These are phyloP conservation scores for Gastracanthus pulcherrimus DNA, from an alignment of 2,888 invertebrate species.

Conservation along the genomic window DNA sequence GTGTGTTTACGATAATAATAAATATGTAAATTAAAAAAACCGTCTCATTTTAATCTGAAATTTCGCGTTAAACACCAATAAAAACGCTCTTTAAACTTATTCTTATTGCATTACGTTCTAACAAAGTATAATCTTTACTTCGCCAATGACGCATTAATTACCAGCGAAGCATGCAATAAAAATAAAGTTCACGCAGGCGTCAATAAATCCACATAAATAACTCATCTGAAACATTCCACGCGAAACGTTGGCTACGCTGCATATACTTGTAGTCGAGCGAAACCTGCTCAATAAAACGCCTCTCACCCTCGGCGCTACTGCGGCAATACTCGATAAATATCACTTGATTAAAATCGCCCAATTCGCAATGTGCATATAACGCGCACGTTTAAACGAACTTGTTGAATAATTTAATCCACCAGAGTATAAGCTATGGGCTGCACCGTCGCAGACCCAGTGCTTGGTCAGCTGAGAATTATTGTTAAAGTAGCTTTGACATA, in stretches of 20 bases:
- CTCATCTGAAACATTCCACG: background rate
- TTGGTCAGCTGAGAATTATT: background rate
- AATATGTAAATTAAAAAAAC: background rate
- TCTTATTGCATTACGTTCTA: background rate
- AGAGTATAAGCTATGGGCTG: background rate
- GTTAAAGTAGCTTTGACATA: too few species aligned
- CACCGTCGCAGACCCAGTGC: background rate
- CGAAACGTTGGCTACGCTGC: too few species aligned
- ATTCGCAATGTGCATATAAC: background rate
- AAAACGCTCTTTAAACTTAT: background rate
- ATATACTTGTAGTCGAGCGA: too few species aligned
- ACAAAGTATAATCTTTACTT: background rate
- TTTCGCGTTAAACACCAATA: background rate
- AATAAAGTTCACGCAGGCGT: background rate
- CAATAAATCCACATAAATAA: background rate
- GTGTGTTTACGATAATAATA: background rate
- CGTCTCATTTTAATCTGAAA: background rate
- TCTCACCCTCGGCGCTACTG: too few species aligned
- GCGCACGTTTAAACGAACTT: background rate
- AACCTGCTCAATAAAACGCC: background rate
- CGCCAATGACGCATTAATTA: conserved; percentile 1
- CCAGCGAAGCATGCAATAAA: background rate
- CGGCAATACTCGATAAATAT: background rate
- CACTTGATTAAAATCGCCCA: background rate
- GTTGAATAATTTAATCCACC: background rate